Evolutionary conservation across 2,113 vertebrate species (phyloP), one percentile per base, ranked within the genome.

Genomic region (Neolamprologus sp.): DNA sequence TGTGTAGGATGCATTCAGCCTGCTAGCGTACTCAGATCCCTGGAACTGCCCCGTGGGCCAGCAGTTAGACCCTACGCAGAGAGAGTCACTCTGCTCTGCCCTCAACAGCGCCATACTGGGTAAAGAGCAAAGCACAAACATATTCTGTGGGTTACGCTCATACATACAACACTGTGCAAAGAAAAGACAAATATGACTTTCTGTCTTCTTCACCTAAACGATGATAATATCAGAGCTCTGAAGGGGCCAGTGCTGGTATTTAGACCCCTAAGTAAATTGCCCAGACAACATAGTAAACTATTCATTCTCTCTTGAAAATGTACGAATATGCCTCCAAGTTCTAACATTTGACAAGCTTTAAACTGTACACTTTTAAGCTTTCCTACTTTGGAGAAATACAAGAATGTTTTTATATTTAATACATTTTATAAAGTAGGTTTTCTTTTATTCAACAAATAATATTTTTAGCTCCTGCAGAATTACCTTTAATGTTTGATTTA

Each of bases 61-160:
- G 93, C 98, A 99, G 95, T 95, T 99, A 91, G 98, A 99, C 92
- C 98, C 98, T 0, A 98, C 97, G 84, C 98, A 99, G 97, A 98
- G 98, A 96, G 98, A 99, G 92, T 96, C 98, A 2, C 97, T 99
- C 93, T 99, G 98, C 92, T 98, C 98, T 47, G 97, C 98, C 92
- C 98, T 99, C 92, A 99, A 99, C 97, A 99, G 98, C 94, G 98
- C 98, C 96, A 99, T 99, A 91, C 97, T 99, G 97, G 98, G 98
- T 99, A 97, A 97, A 95, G 14, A 42, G n/a, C 88, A 78, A 17
- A 58, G 8, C 65, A 73, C 49, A 60, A 19, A 85, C 57, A 79
- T 58, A 71, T 37, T 51, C 81, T 71, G n/a, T 54, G 13, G 55
- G n/a, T 68, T 9, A 42, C 9, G 31, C 12, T 53, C 12, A 21